These are phyloP conservation scores for Hydroisotoma schaefferi DNA, from an alignment of 2,888 invertebrate genomes.

Conservation along the genomic window DNA sequence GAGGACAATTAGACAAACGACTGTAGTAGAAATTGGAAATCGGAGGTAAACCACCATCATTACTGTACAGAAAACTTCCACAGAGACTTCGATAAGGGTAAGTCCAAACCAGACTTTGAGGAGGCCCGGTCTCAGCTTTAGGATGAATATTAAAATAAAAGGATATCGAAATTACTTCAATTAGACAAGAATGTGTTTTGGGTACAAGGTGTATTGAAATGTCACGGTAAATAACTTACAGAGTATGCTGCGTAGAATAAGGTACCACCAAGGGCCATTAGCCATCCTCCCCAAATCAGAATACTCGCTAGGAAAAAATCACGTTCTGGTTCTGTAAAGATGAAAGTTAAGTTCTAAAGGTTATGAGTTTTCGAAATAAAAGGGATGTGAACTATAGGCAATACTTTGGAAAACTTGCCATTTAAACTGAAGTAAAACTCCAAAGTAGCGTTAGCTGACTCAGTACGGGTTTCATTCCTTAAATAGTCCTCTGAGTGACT, in stretches of 20 bases:
- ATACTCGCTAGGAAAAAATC: constrained; percentile 35
- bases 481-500: constrained; percentile 34
- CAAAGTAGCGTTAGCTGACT: constrained; percentile 32
- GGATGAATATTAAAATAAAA: constrained; percentile 2
- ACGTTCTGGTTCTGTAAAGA: constrained; percentile 26
- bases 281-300: constrained; percentile 33
- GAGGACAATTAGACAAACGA: constrained; percentile 37
- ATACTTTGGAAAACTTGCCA: too few species aligned
- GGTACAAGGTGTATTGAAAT: too few species aligned
- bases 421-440: background rate
- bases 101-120: constrained; percentile 38
- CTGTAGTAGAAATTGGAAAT: constrained; percentile 21
- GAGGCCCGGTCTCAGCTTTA: constrained; percentile 30
- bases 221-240: constrained; percentile 16
- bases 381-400: too few species aligned
- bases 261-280: constrained; percentile 18
- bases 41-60: constrained; percentile 29
- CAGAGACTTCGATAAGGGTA: constrained; percentile 24
- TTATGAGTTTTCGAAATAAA: too few species aligned
- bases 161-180: constrained; percentile 2
- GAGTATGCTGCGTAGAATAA: constrained; percentile 33
- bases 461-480: constrained; percentile 30
- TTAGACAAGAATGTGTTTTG: background rate
- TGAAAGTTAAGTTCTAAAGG: background rate
- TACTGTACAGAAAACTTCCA: constrained; percentile 18